Percentiles rank a stretch among this genome's conserved stretches.
phyloP scores from a whole-genome alignment of 2,113 vertebrate genomes.

The Ictidomys tridecemlineatus region DNA sequence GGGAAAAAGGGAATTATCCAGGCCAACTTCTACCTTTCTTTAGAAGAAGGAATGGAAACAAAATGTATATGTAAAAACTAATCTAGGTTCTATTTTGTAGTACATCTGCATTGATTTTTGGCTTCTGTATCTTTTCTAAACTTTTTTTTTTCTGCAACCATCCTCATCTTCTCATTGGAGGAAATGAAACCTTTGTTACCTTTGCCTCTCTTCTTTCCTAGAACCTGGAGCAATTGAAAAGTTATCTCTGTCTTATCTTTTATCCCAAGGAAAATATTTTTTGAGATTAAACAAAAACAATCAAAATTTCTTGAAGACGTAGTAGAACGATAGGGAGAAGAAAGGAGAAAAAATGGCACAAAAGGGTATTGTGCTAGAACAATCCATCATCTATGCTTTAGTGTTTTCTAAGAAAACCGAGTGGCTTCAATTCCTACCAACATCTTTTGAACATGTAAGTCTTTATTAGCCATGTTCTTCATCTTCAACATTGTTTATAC shows the following conservation, averaged over 20 bases:
- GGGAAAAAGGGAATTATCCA: not conserved
- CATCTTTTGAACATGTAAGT: not conserved
- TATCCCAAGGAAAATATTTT: not conserved
- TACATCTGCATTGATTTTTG: not conserved
- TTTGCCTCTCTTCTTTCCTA: accelerated
- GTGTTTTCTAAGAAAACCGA: not conserved
- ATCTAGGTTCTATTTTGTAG: not conserved
- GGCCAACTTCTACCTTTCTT: not conserved
- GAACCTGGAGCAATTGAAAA: not conserved
- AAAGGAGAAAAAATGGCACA: not conserved
- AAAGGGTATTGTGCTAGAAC: accelerated
- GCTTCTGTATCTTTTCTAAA: not conserved
- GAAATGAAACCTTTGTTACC: not conserved
- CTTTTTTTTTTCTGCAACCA: not conserved
- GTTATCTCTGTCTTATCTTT: not conserved
- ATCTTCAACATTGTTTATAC: not conserved
- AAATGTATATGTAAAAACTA: not conserved
- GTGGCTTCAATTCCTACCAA: not conserved
- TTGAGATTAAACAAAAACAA: not conserved
- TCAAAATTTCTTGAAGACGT: not conserved
- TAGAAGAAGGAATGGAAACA: not conserved
- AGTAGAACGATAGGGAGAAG: not conserved
- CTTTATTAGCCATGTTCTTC: not conserved
- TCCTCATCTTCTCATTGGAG: not conserved
- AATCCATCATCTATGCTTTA: not conserved